Percentiles rank a stretch among this genome's conserved stretches.
Conservation (phyloP, 2,113 vertebrate species). For the Myxocyprinus asiaticus region DNA sequence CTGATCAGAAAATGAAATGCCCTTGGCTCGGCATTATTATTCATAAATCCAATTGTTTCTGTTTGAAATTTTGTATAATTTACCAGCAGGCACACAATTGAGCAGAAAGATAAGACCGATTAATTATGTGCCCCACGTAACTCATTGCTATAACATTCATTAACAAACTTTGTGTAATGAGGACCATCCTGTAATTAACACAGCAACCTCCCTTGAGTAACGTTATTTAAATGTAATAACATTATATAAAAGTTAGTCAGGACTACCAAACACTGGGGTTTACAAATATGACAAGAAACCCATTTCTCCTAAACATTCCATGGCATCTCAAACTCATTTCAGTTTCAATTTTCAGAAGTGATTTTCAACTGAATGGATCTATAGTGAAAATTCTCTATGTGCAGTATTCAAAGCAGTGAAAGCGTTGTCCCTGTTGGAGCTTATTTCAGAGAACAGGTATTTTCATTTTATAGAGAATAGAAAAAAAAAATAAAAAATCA, state of each 20-base stretch:
- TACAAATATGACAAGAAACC: not conserved
- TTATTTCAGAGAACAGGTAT: too few species aligned
- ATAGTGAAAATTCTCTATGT: too few species aligned
- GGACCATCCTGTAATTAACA: conserved; percentile 8
- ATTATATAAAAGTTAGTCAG: not conserved
- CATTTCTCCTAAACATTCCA: not conserved
- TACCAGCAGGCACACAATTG: conserved; percentile 14
- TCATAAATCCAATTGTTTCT: conserved; percentile 40
- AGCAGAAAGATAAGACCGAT: not conserved
- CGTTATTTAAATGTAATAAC: conserved; percentile 2
- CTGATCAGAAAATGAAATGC: conserved; percentile 9
- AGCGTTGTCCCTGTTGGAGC: too few species aligned
- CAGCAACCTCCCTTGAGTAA: not conserved
- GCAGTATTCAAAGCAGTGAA: too few species aligned
- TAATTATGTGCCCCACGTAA: too few species aligned
- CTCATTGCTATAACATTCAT: conserved; percentile 8
- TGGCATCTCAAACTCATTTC: too few species aligned
- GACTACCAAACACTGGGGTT: not conserved
- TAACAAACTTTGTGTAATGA: conserved; percentile 30
- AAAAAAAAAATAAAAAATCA: too few species aligned
- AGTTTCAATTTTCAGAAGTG: too few species aligned
- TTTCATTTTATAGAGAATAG: too few species aligned
- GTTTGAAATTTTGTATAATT: conserved; percentile 32
- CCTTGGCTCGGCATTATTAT: conserved; percentile 26
- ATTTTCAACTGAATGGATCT: too few species aligned